Percentiles rank a stretch among this genome's conserved stretches.
phyloP scores from a whole-genome alignment of 2,888 invertebrate genomes.

The Clanis bilineata region DNA sequence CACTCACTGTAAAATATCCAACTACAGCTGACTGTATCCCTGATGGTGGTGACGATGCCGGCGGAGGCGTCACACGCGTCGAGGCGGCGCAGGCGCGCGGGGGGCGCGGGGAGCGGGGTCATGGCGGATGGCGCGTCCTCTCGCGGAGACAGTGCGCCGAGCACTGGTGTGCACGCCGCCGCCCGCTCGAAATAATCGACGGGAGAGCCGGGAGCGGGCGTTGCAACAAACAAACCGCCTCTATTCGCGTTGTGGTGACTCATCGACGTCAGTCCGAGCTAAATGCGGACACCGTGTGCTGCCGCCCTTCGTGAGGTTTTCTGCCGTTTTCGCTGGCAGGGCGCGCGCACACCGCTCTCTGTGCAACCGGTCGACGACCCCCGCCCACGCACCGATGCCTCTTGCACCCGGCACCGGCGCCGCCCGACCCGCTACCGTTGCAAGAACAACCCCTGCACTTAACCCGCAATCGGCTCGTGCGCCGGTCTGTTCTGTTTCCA shows the following conservation, averaged over 20 bases:
- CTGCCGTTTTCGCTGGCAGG: conserved; percentile 73
- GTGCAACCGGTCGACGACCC: conserved; percentile 75
- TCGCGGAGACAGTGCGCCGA: conserved; percentile 66
- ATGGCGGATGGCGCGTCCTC: conserved; percentile 70
- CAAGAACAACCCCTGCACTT: conserved; percentile 17
- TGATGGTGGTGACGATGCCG: conserved; percentile 83
- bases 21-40: conserved; percentile 87
- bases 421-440: conserved; percentile 17
- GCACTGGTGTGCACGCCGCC: conserved; percentile 62
- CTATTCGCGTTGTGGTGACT: conserved; percentile 79
- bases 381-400: conserved; percentile 60
- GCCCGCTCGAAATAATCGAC: conserved; percentile 69
- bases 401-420: conserved; percentile 66
- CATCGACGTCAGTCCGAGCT: conserved; percentile 78
- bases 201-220: conserved; percentile 75
- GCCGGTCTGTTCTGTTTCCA: conserved; percentile 10
- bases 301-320: conserved; percentile 80
- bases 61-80: conserved; percentile 80
- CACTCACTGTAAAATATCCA: conserved; percentile 89
- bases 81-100: conserved; percentile 54
- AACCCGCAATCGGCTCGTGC: conserved; percentile 8
- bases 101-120: conserved; percentile 56
- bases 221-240: conserved; percentile 79
- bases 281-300: conserved; percentile 79
- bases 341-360: conserved; percentile 56